These are phyloP conservation scores for Ophion slaviceki DNA, from an alignment of 2,888 invertebrate genomes.

Conservation along the genomic window DNA sequence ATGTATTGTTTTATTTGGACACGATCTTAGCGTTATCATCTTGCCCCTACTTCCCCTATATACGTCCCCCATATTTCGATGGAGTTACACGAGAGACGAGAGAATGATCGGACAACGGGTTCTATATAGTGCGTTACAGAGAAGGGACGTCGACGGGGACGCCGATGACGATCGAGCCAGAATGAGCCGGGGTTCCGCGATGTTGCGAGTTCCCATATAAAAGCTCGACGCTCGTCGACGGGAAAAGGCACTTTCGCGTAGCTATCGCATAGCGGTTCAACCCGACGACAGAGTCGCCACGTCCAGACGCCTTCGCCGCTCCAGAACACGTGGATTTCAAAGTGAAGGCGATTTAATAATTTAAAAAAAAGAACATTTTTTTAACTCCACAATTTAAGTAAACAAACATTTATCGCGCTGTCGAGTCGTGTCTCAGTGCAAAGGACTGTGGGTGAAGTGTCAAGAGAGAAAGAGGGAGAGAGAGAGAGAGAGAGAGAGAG, in stretches of 20 bases:
- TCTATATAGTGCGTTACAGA: constrained; percentile 15
- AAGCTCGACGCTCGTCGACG: constrained; percentile 77
- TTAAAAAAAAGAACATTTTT: constrained; percentile 1
- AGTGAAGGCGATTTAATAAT: constrained; percentile 37
- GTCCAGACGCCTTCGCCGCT: constrained; percentile 10
- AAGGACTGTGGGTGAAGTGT: constrained; percentile 29
- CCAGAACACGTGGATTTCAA: constrained; percentile 14
- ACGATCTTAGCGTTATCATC: too few species aligned
- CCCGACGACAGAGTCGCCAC: constrained; percentile 44
- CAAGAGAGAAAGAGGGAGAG: not conserved
- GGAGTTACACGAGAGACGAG: constrained; percentile 18
- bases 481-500: not conserved
- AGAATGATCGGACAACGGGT: constrained; percentile 33
- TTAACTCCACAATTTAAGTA: not conserved
- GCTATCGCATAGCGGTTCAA: constrained; percentile 66
- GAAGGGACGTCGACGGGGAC: constrained; percentile 60
- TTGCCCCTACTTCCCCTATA: too few species aligned
- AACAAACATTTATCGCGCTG: not conserved
- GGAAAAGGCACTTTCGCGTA: constrained; percentile 77
- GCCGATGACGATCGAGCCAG: constrained; percentile 73
- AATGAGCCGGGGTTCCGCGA: constrained; percentile 76
- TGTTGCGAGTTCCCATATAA: constrained; percentile 77
- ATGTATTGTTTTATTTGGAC: too few species aligned
- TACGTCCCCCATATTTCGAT: too few species aligned
- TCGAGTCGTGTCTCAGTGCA: not conserved